A percentile compares a stretch with the other conserved stretches of the same genome.
Evolutionary conservation across 2,113 vertebrate species (phyloP).

Genomic region (Datnioides undecimradiatus): DNA sequence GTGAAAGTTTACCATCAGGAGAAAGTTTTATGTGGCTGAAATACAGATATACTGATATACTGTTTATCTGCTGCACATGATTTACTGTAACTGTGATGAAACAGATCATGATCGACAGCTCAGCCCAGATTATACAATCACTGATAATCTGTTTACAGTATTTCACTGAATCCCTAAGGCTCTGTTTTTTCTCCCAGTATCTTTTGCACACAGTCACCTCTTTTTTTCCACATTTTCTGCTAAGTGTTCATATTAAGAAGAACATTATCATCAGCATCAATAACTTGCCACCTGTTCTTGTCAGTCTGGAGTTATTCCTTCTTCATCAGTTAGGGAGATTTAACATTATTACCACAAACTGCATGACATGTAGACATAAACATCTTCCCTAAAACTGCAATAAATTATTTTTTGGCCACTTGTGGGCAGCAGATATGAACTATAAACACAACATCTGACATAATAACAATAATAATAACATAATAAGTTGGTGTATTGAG

Average conservation of each 20-base stretch:
- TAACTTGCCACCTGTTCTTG: background rate
- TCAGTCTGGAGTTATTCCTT: background rate
- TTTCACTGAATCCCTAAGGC: constrained; percentile 11
- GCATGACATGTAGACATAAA: background rate
- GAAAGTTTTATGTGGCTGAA: constrained; percentile 21
- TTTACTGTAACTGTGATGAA: constrained; percentile 44
- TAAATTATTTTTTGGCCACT: background rate
- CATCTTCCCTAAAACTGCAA: background rate
- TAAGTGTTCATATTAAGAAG: background rate
- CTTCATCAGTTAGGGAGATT: background rate
- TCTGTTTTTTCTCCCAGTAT: background rate
- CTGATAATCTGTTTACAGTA: constrained; percentile 40
- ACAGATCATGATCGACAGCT: constrained; percentile 35
- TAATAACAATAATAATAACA: no score
- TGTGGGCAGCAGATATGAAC: background rate
- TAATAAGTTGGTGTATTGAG: no score
- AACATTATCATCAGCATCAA: background rate
- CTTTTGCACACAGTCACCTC: background rate
- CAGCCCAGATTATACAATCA: constrained; percentile 43
- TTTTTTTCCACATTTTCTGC: background rate
- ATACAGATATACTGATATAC: constrained; percentile 21
- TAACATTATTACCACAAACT: background rate
- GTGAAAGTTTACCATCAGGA: background rate
- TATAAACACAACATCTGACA: no score
- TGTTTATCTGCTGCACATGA: constrained; percentile 37